phyloP scores from a whole-genome alignment of 2,113 vertebrate species.

The Ictalurus furcatus region DNA sequence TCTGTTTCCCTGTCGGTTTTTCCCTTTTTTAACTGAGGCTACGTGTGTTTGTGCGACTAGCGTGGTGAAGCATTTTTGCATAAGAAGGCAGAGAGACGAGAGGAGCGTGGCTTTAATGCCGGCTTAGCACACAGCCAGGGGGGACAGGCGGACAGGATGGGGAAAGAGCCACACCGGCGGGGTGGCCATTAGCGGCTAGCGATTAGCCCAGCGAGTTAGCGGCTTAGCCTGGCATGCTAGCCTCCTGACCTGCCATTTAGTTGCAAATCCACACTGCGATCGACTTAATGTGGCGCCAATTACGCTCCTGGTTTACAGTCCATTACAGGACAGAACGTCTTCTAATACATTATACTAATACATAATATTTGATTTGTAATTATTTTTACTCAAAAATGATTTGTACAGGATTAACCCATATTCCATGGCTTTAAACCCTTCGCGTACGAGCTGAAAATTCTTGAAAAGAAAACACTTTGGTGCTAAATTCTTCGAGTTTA shows the following conservation, averaged over 20 bases:
- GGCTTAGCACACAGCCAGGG: conserved; percentile 63
- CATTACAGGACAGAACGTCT: not conserved
- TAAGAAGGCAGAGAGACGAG: conserved; percentile 39
- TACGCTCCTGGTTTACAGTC: not conserved
- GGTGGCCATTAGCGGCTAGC: conserved; percentile 50
- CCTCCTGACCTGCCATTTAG: conserved; percentile 31
- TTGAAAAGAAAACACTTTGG: not conserved
- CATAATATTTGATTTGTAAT: too few species aligned
- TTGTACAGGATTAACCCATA: not conserved
- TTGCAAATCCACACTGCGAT: not conserved
- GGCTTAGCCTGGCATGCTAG: conserved; percentile 39
- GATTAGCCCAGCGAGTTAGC: conserved; percentile 49
- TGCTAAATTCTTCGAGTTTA: too few species aligned
- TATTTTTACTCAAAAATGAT: not conserved
- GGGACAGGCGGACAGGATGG: not conserved
- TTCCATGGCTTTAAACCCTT: not conserved
- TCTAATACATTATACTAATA: not conserved
- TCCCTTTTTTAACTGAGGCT: conserved; percentile 63
- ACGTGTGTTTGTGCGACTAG: conserved; percentile 66
- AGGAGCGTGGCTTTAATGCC: conserved; percentile 71
- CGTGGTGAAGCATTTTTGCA: conserved; percentile 30
- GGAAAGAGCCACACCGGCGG: conserved; percentile 6
- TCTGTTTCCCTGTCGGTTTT: conserved; percentile 29
- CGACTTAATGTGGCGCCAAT: not conserved
- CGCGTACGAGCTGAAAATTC: not conserved